A percentile compares a stretch with the other conserved stretches of the same genome.
Evolutionary conservation across 2,113 vertebrate genomes (phyloP).

Genomic region (Sclerurus mexicanus): DNA sequence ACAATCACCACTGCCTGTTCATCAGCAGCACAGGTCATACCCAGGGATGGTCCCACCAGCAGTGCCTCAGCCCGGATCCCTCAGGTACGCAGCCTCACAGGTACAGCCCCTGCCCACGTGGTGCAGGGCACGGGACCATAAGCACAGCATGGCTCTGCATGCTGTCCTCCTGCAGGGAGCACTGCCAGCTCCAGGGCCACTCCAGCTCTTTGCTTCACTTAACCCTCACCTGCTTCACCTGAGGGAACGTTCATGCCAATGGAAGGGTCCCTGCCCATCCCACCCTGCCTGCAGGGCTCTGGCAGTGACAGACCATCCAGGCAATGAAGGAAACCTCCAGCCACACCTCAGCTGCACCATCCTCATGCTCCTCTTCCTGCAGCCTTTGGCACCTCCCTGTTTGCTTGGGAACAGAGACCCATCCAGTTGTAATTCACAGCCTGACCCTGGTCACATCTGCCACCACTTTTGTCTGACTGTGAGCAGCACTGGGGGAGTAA

Average conservation of each 20-base stretch:
- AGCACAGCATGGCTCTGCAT: not conserved
- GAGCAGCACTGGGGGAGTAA: not conserved
- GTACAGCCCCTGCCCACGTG: fast-evolving
- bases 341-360: not conserved
- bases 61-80: not conserved
- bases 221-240: not conserved
- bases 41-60: no score
- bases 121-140: fast-evolving
- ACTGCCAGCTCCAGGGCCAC: fast-evolving
- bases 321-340: fast-evolving
- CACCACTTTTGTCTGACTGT: not conserved
- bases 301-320: not conserved
- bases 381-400: not conserved
- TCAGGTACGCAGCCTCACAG: fast-evolving
- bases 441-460: not conserved
- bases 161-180: not conserved
- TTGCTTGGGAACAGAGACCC: not conserved
- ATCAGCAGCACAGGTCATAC: not conserved
- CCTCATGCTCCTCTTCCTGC: not conserved
- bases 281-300: not conserved
- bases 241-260: fast-evolving
- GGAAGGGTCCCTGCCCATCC: no score
- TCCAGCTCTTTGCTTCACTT: not conserved
- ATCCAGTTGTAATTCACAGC: not conserved
- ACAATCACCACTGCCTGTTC: fast-evolving